Percentiles rank a stretch among this genome's conserved stretches.
phyloP scores from a whole-genome alignment of 2,888 invertebrate genomes.

The Drosophila borborema region DNA sequence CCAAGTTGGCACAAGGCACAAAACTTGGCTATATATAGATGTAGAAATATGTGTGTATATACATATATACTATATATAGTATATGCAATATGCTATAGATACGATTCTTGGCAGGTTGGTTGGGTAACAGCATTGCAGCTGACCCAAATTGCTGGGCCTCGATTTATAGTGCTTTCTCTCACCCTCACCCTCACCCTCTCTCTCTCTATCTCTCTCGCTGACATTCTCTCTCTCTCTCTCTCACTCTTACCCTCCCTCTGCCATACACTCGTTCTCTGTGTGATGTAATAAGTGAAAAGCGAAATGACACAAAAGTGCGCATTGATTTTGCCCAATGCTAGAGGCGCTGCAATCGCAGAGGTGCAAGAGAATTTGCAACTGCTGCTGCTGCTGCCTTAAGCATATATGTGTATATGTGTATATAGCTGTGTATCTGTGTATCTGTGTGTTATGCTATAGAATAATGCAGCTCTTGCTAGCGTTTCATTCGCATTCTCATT shows the following conservation, averaged over 20 bases:
- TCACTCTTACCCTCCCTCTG: neutral
- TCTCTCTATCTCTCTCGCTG: neutral
- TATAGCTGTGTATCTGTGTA: neutral
- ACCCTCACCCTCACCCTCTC: neutral
- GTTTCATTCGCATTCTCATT: conserved; percentile 33
- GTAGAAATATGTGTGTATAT: neutral
- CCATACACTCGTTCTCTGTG: conserved; percentile 21
- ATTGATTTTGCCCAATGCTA: conserved; percentile 62
- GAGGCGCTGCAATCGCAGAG: neutral
- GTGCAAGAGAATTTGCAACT: neutral
- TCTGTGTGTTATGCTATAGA: conserved; percentile 9
- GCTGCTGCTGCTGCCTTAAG: conserved; percentile 12
- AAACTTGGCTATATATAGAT: neutral
- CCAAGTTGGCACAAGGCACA: conserved; percentile 25
- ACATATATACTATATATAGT: conserved; percentile 3
- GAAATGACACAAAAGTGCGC: conserved; percentile 72
- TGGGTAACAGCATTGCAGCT: conserved; percentile 39
- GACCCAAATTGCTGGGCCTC: conserved; percentile 63
- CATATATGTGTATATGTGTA: neutral
- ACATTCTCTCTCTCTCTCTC: too few species aligned
- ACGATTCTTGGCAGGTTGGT: conserved; percentile 52
- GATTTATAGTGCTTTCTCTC: conserved; percentile 35
- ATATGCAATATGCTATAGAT: conserved; percentile 38
- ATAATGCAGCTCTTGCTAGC: conserved; percentile 18
- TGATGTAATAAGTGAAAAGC: conserved; percentile 77